Percentiles rank a stretch among this genome's conserved stretches.
These are phyloP conservation scores for Pseudanteris insignis DNA, from an alignment of 2,888 invertebrate genomes.

Conservation along the genomic window DNA sequence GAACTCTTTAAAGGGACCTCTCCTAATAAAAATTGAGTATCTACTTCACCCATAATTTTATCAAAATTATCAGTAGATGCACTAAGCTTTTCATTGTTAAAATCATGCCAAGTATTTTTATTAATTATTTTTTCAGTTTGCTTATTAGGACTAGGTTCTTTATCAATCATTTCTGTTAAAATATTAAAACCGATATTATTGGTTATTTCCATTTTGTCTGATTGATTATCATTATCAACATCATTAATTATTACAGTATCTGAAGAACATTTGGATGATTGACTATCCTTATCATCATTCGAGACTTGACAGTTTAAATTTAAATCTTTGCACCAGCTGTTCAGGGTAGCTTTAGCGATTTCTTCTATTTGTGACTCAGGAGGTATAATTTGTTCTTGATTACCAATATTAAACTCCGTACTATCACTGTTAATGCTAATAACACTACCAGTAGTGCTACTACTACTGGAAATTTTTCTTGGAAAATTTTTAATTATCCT, in stretches of 20 bases:
- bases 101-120: not conserved
- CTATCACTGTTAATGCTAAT: not conserved
- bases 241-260: not conserved
- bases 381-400: slow-evolving; percentile 1
- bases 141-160: not conserved
- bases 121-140: not conserved
- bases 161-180: not conserved
- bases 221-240: not conserved
- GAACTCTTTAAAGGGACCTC: not conserved
- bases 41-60: slow-evolving; percentile 19
- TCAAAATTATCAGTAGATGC: slow-evolving; percentile 14
- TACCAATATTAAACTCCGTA: slow-evolving; percentile 1
- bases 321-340: slow-evolving; percentile 20
- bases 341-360: slow-evolving; percentile 18
- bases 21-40: slow-evolving; percentile 22
- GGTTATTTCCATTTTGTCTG: slow-evolving; percentile 10
- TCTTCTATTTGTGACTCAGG: slow-evolving; percentile 9
- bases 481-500: not conserved
- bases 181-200: slow-evolving; percentile 23
- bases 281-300: not conserved
- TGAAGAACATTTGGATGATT: slow-evolving; percentile 1
- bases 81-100: not conserved
- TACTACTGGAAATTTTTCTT: slow-evolving; percentile 3
- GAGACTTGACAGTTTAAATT: not conserved
- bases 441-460: not conserved